These are phyloP conservation scores for Phoenicopterus ruber DNA, from an alignment of 2,113 vertebrate species.

Conservation along the genomic window DNA sequence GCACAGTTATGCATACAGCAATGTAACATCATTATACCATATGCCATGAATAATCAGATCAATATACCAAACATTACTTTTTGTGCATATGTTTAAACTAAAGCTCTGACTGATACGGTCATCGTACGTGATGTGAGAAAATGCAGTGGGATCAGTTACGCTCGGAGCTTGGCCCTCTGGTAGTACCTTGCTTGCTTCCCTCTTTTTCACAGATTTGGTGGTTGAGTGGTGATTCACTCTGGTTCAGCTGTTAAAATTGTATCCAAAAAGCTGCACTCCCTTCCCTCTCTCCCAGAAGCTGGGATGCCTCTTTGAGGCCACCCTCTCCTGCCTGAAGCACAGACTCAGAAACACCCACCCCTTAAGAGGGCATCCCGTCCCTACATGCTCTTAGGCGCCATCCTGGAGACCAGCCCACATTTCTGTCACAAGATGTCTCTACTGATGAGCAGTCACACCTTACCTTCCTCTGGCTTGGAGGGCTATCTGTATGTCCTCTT, in stretches of 20 bases:
- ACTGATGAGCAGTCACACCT: not conserved
- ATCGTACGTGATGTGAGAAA: accelerated
- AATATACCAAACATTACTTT: not conserved
- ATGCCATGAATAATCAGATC: not conserved
- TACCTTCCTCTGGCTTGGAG: not conserved
- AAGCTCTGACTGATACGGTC: not conserved
- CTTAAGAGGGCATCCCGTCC: not conserved
- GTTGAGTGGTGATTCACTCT: not conserved
- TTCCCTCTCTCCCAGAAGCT: not conserved
- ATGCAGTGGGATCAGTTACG: not conserved
- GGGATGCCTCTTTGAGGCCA: not conserved
- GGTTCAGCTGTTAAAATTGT: not conserved
- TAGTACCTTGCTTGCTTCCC: not conserved
- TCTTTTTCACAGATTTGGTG: not conserved
- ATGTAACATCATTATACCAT: not conserved
- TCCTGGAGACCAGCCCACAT: not conserved
- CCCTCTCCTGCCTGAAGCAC: not conserved
- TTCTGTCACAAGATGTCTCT: not conserved
- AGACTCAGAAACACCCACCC: not conserved
- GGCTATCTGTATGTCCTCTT: not conserved
- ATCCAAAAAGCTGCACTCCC: not conserved
- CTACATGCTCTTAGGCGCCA: accelerated
- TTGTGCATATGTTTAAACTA: not conserved
- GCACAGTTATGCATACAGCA: not conserved
- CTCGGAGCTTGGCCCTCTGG: not conserved